These are phyloP conservation scores for Penaeus indicus DNA, from an alignment of 1,140 invertebrate genomes.

Conservation along the genomic window DNA sequence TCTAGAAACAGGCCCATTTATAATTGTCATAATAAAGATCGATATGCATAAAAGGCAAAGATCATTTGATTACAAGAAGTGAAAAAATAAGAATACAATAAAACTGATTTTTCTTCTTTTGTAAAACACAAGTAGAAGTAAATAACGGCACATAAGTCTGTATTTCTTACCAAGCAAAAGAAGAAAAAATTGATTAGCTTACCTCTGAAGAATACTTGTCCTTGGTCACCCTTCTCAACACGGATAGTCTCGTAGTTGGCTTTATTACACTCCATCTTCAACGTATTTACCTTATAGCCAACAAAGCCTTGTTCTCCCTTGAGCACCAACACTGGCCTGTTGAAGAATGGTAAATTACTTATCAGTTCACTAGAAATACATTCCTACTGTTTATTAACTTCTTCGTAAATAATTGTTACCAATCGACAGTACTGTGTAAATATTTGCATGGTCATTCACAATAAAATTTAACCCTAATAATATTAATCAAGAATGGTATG, in stretches of 20 bases:
- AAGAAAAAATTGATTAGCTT: conserved; percentile 64
- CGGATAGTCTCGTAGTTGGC: conserved; percentile 93
- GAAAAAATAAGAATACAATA: too few species aligned
- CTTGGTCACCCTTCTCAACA: conserved; percentile 90
- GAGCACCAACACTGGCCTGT: conserved; percentile 89
- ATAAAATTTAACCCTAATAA: too few species aligned
- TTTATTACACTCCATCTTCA: conserved; percentile 95
- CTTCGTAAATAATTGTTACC: background rate
- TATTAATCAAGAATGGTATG: too few species aligned
- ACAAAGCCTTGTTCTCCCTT: conserved; percentile 97
- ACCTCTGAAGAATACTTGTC: conserved; percentile 94
- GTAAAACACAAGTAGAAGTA: background rate
- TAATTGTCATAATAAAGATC: too few species aligned
- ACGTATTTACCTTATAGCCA: conserved; percentile 86
- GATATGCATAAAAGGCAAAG: too few species aligned
- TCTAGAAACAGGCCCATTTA: too few species aligned
- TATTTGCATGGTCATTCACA: too few species aligned
- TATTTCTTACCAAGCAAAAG: conserved; percentile 13
- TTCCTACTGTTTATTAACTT: background rate
- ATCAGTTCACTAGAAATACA: background rate
- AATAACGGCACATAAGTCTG: background rate
- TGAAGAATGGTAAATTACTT: conserved; percentile 55
- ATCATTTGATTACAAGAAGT: too few species aligned
- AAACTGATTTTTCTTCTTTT: background rate
- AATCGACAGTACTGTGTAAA: too few species aligned